A percentile compares a stretch with the other conserved stretches of the same genome.
Conservation (phyloP, 1,140 invertebrate genomes). For the Rhynchophorus ferrugineus region DNA sequence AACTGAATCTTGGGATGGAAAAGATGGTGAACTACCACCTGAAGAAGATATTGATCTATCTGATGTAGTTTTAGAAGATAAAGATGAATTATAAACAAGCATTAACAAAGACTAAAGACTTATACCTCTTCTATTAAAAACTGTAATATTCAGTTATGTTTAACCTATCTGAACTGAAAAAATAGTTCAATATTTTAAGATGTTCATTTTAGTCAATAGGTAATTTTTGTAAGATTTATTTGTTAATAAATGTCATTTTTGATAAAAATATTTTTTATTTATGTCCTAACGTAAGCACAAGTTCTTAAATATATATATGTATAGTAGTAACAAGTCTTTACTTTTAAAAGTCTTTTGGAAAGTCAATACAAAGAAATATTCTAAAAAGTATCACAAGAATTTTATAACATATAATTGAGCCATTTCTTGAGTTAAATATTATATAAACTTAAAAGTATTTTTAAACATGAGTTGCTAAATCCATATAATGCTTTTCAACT, state of each 20-base stretch:
- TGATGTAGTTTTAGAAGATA: constrained; percentile 80
- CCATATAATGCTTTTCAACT: background rate
- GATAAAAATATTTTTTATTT: background rate
- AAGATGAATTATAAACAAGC: constrained; percentile 68
- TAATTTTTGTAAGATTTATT: constrained; percentile 6
- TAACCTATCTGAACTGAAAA: background rate
- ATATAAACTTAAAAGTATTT: background rate
- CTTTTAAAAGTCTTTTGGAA: too few species aligned
- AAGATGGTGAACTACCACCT: constrained; percentile 82
- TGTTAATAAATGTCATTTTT: constrained; percentile 5
- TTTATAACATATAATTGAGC: background rate
- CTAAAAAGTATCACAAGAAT: background rate
- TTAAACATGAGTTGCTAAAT: background rate
- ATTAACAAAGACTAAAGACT: constrained; percentile 12
- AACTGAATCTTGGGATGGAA: constrained; percentile 90
- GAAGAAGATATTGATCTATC: constrained; percentile 92
- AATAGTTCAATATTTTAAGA: constrained; percentile 4
- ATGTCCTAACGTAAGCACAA: background rate
- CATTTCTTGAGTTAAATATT: background rate
- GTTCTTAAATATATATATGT: background rate
- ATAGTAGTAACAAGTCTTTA: background rate
- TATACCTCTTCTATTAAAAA: constrained; percentile 3
- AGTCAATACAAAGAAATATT: background rate
- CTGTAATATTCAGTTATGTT: background rate
- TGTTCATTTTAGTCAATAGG: background rate